These are phyloP conservation scores for Equus quagga DNA, from an alignment of 2,113 vertebrate genomes.

Conservation along the genomic window DNA sequence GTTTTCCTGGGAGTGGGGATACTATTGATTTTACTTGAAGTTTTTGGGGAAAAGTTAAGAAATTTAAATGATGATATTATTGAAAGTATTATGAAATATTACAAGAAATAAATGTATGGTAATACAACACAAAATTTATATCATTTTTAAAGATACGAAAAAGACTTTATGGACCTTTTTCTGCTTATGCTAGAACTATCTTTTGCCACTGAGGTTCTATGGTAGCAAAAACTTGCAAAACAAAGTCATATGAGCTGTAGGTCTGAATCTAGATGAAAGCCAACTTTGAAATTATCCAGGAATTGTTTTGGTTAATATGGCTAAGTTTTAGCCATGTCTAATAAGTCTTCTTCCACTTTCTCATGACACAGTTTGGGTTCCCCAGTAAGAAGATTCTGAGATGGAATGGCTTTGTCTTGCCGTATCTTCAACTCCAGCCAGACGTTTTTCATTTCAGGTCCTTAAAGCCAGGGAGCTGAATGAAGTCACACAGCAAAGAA, in stretches of 20 bases:
- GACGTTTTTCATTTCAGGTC: background rate
- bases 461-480: background rate
- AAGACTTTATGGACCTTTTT: background rate
- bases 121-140: background rate
- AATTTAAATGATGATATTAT: background rate
- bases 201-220: background rate
- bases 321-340: background rate
- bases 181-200: background rate
- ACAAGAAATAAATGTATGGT: background rate
- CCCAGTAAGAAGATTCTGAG: background rate
- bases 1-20: background rate
- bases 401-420: background rate
- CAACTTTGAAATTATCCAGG: background rate
- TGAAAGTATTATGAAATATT: background rate
- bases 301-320: background rate
- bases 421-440: background rate
- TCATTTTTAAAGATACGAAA: conserved; percentile 4
- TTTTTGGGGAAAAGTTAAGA: background rate
- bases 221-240: background rate
- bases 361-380: background rate
- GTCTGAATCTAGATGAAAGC: conserved; percentile 1
- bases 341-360: background rate
- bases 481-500: background rate
- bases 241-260: background rate
- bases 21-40: background rate